A percentile compares a stretch with the other conserved stretches of the same genome.
Conservation (phyloP, 2,113 vertebrate species). For the Siniperca chuatsi region DNA sequence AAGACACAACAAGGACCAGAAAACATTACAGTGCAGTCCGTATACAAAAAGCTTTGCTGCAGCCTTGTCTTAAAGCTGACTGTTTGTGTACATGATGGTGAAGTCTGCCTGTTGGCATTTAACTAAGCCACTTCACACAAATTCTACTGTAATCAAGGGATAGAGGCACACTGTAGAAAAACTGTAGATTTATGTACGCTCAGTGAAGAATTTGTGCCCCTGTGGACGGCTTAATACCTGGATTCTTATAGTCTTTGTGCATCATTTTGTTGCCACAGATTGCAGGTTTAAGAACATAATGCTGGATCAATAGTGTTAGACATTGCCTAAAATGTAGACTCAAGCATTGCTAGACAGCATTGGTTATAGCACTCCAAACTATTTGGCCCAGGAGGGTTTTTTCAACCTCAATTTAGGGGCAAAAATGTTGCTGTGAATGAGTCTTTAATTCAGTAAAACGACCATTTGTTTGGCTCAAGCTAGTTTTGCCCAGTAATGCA, state of each 20-base stretch:
- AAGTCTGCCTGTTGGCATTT: conserved; percentile 61
- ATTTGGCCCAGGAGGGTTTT: conserved; percentile 9
- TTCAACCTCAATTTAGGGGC: conserved; percentile 20
- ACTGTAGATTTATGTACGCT: conserved; percentile 8
- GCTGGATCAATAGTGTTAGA: background rate
- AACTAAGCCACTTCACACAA: conserved; percentile 48
- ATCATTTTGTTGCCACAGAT: conserved; percentile 32
- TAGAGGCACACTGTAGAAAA: conserved; percentile 22
- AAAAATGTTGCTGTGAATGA: conserved; percentile 38
- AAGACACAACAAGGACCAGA: conserved; percentile 39
- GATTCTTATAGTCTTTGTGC: conserved; percentile 24
- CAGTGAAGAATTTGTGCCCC: conserved; percentile 8
- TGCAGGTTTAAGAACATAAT: conserved; percentile 14
- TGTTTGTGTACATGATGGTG: conserved; percentile 54
- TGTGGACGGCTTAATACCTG: conserved; percentile 23
- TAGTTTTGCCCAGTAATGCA: conserved; percentile 66
- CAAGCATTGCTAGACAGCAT: background rate
- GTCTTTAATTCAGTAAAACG: conserved; percentile 39
- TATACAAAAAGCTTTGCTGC: conserved; percentile 21
- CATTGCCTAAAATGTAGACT: conserved; percentile 15
- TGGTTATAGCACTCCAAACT: background rate
- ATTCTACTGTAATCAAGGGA: conserved; percentile 37
- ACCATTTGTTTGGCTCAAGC: conserved; percentile 53
- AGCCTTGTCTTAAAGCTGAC: conserved; percentile 43
- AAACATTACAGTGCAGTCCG: conserved; percentile 9